Base-by-base conservation (phyloP, 2,797 vertebrate species). In the Sebastes taczanowskii region DNA sequence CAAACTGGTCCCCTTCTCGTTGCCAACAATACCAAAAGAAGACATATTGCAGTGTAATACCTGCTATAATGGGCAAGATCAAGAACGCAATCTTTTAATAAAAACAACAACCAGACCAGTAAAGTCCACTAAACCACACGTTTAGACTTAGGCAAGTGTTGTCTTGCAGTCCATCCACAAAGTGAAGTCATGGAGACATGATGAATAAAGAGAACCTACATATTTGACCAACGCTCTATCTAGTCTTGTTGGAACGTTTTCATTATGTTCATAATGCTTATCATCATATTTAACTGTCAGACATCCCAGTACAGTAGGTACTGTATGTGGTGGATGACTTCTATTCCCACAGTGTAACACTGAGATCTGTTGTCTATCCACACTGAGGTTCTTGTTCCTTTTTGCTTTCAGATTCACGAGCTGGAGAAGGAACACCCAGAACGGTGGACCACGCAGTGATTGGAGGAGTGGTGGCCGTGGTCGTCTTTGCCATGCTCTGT, bases 401-500 rank as follows among this genome's bases (percentile, higher is more conserved):
- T 20, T 20, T 74, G 35, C 42, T 74, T 86, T n/a, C 95, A 99
- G 98, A 99, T 94, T 99, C 98, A 32, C 97, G 97, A 82, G 98
- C 98, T 20, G 98, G 98, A 72, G 97, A 99, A 82, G 98, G 98
- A 42, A 95, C 97, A 0, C 94, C 97, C 0, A 96, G 98, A 29
- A 95, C 97, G 0, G 97, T 99, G 95, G 99, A 99, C 93, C 98
- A 99, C 2, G 99, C 99, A 0, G 98, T 99, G 90, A 98, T 99
- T 0, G 99, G 99, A 1, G 99, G 99, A 1, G 98, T 99, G 49
- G 99, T 99, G 86, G 99, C 99, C 0, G 99, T 99, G 80, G 99
- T 99, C 25, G 98, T 99, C 86, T 99, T 99, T 0, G 98, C 98
- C 18, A 98, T 99, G 97, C 97, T 99, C 74, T 99, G 99, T 91